A percentile compares a stretch with the other conserved stretches of the same genome.
Evolutionary conservation across 2,113 vertebrate genomes (phyloP).

Genomic region (Odontophorus gujanensis): DNA sequence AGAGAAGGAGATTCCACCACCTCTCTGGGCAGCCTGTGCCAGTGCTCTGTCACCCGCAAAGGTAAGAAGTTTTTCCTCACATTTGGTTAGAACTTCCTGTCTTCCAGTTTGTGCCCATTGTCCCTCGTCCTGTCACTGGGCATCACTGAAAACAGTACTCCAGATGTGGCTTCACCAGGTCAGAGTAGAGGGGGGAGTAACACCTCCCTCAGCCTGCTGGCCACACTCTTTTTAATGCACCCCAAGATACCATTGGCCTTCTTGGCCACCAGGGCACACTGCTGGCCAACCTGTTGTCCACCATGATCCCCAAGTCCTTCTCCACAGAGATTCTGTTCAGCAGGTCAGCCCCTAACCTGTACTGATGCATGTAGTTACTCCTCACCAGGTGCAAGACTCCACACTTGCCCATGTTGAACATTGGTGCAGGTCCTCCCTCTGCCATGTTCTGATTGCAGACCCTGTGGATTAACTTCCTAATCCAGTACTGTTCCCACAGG

Average conservation of each 20-base stretch:
- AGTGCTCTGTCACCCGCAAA: not conserved
- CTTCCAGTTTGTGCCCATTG: not conserved
- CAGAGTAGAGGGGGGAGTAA: not conserved
- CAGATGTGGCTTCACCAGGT: not conserved
- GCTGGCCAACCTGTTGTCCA: too few species aligned
- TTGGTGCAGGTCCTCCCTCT: not conserved
- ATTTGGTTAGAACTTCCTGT: too few species aligned
- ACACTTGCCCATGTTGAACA: too few species aligned
- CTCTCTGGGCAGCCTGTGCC: not conserved
- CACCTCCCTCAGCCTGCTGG: not conserved
- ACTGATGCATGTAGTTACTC: too few species aligned
- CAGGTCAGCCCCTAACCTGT: too few species aligned
- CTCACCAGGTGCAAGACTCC: too few species aligned
- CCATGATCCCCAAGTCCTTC: too few species aligned
- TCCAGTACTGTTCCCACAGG: not conserved
- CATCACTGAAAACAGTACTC: not conserved
- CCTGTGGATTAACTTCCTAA: not conserved
- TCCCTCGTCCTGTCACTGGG: not conserved
- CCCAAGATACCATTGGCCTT: not conserved
- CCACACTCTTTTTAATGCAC: not conserved
- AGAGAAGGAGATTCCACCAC: not conserved
- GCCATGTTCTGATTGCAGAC: not conserved
- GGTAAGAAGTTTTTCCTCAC: too few species aligned
- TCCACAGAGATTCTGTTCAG: too few species aligned
- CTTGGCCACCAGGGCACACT: too few species aligned